Percentiles rank a stretch among this genome's conserved stretches.
Conservation (phyloP, 2,888 invertebrate genomes). For the Tetheella fluctuosa region DNA sequence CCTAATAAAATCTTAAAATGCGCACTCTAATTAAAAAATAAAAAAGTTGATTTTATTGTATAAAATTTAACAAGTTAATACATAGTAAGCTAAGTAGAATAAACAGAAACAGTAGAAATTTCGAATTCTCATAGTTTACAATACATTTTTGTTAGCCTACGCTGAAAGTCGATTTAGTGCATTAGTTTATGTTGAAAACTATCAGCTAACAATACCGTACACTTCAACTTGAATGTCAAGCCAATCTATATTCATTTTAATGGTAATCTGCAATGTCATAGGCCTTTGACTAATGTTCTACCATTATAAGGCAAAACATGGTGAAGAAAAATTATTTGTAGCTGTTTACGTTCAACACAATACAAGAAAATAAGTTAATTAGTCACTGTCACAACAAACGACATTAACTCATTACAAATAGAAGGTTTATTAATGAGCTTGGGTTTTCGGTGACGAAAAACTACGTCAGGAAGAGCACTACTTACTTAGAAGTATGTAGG, state of each 20-base stretch:
- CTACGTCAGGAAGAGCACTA: too few species aligned
- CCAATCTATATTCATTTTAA: not conserved
- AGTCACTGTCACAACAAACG: not conserved
- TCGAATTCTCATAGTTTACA: not conserved
- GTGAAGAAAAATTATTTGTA: not conserved
- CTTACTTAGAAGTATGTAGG: not conserved
- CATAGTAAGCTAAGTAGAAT: not conserved
- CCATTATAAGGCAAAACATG: not conserved
- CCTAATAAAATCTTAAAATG: too few species aligned
- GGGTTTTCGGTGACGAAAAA: too few species aligned
- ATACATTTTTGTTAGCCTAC: not conserved
- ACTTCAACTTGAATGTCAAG: not conserved
- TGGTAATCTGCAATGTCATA: not conserved
- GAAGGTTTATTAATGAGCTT: not conserved
- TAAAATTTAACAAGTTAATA: too few species aligned
- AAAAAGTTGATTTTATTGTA: too few species aligned
- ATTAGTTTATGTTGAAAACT: conserved; percentile 1
- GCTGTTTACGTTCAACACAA: not conserved
- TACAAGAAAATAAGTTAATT: not conserved
- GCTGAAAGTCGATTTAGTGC: not conserved
- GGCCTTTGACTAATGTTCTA: not conserved
- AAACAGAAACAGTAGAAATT: not conserved
- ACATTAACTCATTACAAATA: not conserved
- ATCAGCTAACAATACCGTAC: not conserved
- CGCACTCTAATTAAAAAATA: too few species aligned